A percentile compares a stretch with the other conserved stretches of the same genome.
phyloP scores from a whole-genome alignment of 2,888 invertebrate genomes.

The Onthophagus sagittarius region DNA sequence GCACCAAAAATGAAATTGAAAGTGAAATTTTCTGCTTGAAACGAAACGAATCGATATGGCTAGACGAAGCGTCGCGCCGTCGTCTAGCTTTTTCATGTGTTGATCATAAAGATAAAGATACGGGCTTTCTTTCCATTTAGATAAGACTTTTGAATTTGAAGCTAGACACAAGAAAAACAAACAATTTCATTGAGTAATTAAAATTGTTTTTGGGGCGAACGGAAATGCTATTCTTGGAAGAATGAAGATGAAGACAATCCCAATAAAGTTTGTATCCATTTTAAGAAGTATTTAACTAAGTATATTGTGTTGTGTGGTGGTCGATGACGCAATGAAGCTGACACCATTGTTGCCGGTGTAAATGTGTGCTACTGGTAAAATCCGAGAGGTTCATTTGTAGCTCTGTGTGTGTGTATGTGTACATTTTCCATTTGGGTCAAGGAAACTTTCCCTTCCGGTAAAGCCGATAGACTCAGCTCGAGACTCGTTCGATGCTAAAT shows the following conservation, averaged over 20 bases:
- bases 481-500: neutral
- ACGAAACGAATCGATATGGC: constrained; percentile 50
- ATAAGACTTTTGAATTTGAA: neutral
- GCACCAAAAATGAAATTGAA: neutral
- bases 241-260: too few relatives aligned
- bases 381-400: neutral
- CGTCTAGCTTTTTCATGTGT: constrained; percentile 2
- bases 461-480: neutral
- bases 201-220: too few relatives aligned
- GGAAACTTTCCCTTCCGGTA: constrained; percentile 44
- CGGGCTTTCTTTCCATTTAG: neutral
- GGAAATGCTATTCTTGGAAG: too few relatives aligned
- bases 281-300: too few relatives aligned
- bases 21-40: neutral
- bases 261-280: too few relatives aligned
- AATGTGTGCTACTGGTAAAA: neutral
- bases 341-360: neutral
- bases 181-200: too few relatives aligned
- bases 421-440: constrained; percentile 38
- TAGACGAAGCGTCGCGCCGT: constrained; percentile 46
- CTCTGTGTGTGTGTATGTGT: neutral
- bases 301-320: neutral
- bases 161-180: neutral
- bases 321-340: neutral
- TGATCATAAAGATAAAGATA: neutral